These are phyloP conservation scores for Dipodomys stephensi DNA, from an alignment of 2,113 vertebrate species.

Conservation along the genomic window DNA sequence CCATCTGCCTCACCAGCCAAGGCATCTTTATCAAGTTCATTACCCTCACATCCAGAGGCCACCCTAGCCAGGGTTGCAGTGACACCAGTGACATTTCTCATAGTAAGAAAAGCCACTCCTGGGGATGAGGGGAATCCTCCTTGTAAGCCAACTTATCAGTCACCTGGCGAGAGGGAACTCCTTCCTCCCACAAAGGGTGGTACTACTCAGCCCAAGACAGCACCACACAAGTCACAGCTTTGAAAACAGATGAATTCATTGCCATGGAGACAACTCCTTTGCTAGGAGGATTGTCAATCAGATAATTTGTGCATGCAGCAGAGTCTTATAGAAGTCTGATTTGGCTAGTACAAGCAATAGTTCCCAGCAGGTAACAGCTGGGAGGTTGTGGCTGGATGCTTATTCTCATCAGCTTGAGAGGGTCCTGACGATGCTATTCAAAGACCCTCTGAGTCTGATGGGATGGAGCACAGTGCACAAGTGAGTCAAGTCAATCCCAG, in stretches of 20 bases:
- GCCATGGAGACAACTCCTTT: not conserved
- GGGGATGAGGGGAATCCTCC: not conserved
- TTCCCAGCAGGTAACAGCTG: not conserved
- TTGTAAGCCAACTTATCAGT: not conserved
- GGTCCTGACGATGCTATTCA: not conserved
- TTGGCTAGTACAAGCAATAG: not conserved
- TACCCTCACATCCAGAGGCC: not conserved
- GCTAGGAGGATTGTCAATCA: not conserved
- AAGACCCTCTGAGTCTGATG: not conserved
- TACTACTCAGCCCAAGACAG: not conserved
- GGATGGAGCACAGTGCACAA: not conserved
- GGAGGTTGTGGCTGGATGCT: not conserved
- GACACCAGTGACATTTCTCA: not conserved
- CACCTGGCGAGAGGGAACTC: not conserved
- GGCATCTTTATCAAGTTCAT: not conserved
- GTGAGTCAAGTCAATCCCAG: not conserved
- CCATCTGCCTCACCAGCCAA: not conserved
- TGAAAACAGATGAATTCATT: constrained; percentile 14
- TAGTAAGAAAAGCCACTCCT: not conserved
- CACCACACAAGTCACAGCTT: not conserved
- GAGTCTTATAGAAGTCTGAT: not conserved
- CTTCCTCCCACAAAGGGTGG: not conserved
- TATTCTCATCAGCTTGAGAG: not conserved
- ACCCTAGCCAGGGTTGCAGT: not conserved
- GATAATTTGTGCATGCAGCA: not conserved